A percentile compares a stretch with the other conserved stretches of the same genome.
Conservation (phyloP, 37 sponge, comb jelly and placozoan genomes). For the Diacarnus erythraeanus region DNA sequence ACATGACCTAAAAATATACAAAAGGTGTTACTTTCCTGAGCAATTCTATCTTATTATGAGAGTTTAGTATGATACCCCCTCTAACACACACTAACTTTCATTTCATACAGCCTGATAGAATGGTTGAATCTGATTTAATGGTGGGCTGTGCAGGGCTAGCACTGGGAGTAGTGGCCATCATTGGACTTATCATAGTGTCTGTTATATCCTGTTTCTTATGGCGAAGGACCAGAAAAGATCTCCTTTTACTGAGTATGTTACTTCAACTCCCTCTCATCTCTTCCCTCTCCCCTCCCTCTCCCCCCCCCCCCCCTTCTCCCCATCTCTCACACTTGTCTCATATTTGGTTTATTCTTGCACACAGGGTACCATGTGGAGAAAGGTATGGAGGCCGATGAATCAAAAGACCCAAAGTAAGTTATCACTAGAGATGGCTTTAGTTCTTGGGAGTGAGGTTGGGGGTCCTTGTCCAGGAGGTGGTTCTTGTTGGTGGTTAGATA, state of each 20-base stretch:
- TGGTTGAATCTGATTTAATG: too few species aligned
- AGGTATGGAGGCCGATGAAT: background rate
- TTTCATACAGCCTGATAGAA: too few species aligned
- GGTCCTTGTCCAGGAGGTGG: too few species aligned
- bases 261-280: background rate
- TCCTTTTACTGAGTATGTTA: slow-evolving; percentile 10
- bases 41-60: too few species aligned
- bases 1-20: too few species aligned
- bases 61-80: too few species aligned
- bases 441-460: too few species aligned
- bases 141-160: background rate
- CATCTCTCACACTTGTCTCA: background rate
- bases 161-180: background rate
- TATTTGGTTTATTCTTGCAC: background rate
- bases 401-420: slow-evolving; percentile 4
- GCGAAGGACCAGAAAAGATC: background rate
- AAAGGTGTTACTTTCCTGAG: too few species aligned
- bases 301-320: background rate
- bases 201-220: background rate
- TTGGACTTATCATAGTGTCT: background rate
- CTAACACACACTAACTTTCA: too few species aligned
- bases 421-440: too few species aligned
- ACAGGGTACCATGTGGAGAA: background rate
- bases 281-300: slow-evolving; percentile 1
- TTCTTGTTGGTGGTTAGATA: too few species aligned